These are phyloP conservation scores for Parauchenoglanis punctatus DNA, from an alignment of 2,797 vertebrate species.

Conservation along the genomic window DNA sequence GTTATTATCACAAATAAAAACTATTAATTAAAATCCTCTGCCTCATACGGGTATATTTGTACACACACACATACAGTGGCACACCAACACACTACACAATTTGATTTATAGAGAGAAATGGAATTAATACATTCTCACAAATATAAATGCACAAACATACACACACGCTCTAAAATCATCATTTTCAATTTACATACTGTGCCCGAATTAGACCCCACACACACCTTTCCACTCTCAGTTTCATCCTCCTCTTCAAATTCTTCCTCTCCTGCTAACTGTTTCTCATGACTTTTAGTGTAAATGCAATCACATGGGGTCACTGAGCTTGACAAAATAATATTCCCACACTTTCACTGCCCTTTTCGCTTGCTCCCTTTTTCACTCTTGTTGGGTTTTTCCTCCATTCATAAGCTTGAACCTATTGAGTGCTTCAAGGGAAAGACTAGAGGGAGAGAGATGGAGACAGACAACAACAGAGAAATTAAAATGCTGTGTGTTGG, in stretches of 20 bases:
- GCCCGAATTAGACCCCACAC: slow-evolving; percentile 51
- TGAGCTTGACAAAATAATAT: slow-evolving; percentile 68
- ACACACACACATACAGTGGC: slow-evolving; percentile 64
- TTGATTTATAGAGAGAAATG: slow-evolving; percentile 1
- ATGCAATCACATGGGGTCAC: slow-evolving; percentile 75
- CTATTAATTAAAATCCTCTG: slow-evolving; percentile 28
- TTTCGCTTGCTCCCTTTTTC: slow-evolving; percentile 38
- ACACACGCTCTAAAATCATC: neutral
- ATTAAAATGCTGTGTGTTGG: slow-evolving; percentile 45
- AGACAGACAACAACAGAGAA: slow-evolving; percentile 34
- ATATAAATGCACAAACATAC: neutral
- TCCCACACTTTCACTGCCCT: slow-evolving; percentile 57
- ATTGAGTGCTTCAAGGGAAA: slow-evolving; percentile 49
- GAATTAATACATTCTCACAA: neutral
- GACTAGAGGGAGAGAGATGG: neutral
- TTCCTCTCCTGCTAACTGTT: slow-evolving; percentile 56
- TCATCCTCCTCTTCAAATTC: slow-evolving; percentile 45
- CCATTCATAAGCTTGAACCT: slow-evolving; percentile 71
- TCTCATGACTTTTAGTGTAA: slow-evolving; percentile 71
- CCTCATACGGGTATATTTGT: slow-evolving; percentile 36
- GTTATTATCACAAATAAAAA: slow-evolving; percentile 57
- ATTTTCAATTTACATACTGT: neutral
- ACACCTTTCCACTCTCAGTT: slow-evolving; percentile 55
- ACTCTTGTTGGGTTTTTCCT: slow-evolving; percentile 10
- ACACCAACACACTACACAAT: slow-evolving; percentile 56